Percentiles rank a stretch among this genome's conserved stretches.
Conservation (phyloP, 2,797 vertebrate genomes). For the Hipposideros larvatus region DNA sequence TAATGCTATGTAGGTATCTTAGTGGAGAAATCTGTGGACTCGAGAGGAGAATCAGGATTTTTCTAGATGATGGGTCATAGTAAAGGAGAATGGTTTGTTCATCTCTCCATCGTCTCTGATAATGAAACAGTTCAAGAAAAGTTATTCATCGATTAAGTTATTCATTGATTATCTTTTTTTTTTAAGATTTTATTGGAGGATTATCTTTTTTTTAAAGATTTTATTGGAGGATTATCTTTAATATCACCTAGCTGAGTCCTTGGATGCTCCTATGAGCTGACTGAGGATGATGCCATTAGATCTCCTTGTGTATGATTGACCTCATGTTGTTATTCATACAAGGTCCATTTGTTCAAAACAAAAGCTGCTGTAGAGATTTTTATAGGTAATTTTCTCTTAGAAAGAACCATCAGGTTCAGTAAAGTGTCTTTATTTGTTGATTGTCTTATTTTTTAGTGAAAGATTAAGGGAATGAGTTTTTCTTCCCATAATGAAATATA, state of each 20-base stretch:
- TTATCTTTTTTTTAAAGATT: too few relatives aligned
- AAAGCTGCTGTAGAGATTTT: constrained; percentile 40
- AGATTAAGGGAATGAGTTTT: neutral
- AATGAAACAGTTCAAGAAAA: neutral
- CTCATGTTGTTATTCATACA: neutral
- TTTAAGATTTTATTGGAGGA: too few relatives aligned
- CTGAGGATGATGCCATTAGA: neutral
- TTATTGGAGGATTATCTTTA: neutral
- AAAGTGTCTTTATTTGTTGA: constrained; percentile 2
- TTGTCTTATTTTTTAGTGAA: constrained; percentile 19
- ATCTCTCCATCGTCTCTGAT: neutral
- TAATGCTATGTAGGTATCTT: neutral
- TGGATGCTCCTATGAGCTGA: neutral
- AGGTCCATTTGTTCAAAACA: constrained; percentile 4
- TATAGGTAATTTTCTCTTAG: constrained; percentile 24
- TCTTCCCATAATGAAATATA: neutral
- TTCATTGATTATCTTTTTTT: neutral
- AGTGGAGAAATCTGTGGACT: neutral
- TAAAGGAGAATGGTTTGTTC: constrained; percentile 21
- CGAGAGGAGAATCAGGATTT: constrained; percentile 27
- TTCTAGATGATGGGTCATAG: constrained; percentile 4
- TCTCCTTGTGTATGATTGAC: neutral
- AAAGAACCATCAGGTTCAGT: constrained; percentile 30
- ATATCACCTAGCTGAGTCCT: neutral
- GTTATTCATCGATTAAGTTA: neutral